Evolutionary conservation across 2,888 invertebrate species (phyloP).

Genomic region (Rhamphomyia laevipes): DNA sequence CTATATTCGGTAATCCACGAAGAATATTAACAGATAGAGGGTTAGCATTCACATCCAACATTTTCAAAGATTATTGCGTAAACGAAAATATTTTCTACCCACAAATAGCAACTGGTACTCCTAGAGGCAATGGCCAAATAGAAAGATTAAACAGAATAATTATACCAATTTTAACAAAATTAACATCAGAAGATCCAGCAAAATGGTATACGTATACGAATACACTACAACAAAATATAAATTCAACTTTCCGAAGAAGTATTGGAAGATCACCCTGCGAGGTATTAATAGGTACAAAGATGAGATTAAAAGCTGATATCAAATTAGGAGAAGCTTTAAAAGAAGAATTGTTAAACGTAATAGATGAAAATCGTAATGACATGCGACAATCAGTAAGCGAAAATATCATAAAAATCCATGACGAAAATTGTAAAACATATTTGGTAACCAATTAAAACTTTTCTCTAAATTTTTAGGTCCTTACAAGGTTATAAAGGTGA

Average conservation of each 20-base stretch:
- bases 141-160: constrained; percentile 24
- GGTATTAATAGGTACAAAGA: constrained; percentile 5
- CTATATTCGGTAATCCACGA: constrained; percentile 26
- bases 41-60: constrained; percentile 26
- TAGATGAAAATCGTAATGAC: neutral
- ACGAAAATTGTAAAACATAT: neutral
- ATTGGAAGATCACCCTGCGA: constrained; percentile 8
- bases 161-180: constrained; percentile 24
- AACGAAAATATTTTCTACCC: constrained; percentile 23
- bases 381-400: neutral
- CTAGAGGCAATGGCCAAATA: constrained; percentile 28
- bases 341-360: neutral
- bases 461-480: too few relatives aligned
- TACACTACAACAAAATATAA: constrained; percentile 18
- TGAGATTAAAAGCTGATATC: neutral
- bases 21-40: constrained; percentile 25
- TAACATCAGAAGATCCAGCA: constrained; percentile 21
- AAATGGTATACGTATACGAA: constrained; percentile 21
- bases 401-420: neutral
- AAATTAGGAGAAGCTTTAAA: neutral
- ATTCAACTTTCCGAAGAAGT: constrained; percentile 12
- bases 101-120: constrained; percentile 19
- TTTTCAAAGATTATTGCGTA: constrained; percentile 25
- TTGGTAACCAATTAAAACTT: too few relatives aligned
- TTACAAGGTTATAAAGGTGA: too few relatives aligned